These are phyloP conservation scores for Buphagus erythrorhynchus DNA, from an alignment of 2,797 vertebrate genomes.

Conservation along the genomic window DNA sequence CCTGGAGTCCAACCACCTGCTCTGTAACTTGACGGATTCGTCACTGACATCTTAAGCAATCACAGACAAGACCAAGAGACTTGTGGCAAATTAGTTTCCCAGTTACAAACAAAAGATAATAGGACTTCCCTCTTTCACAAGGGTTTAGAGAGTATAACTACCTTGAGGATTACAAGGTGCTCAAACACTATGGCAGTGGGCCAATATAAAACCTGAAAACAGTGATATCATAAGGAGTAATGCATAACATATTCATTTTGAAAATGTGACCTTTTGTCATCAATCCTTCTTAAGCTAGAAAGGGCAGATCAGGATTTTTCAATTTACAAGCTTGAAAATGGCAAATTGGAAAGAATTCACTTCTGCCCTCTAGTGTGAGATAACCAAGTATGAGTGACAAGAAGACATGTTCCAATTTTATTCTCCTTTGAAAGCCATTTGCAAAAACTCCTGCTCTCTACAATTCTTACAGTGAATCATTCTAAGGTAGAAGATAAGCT, in stretches of 20 bases:
- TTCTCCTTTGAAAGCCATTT: neutral
- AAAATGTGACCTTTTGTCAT: slow-evolving; percentile 1
- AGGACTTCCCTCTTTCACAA: neutral
- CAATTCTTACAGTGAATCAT: neutral
- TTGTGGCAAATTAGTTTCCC: neutral
- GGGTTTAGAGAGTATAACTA: neutral
- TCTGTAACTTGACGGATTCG: neutral
- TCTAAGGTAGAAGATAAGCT: neutral
- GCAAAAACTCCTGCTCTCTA: neutral
- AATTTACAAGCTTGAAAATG: slow-evolving; percentile 35
- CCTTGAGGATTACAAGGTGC: neutral
- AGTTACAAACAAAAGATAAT: neutral
- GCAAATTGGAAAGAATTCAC: slow-evolving; percentile 37
- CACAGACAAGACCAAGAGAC: neutral
- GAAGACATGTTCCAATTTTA: neutral
- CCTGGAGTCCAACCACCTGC: neutral
- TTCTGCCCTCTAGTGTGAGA: slow-evolving; percentile 13
- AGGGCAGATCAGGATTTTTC: slow-evolving; percentile 16
- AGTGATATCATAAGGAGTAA: neutral
- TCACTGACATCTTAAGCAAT: neutral
- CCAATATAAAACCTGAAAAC: neutral
- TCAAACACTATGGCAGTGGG: neutral
- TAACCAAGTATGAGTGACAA: slow-evolving; percentile 4
- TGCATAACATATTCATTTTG: neutral
- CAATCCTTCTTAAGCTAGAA: slow-evolving; percentile 12